These are phyloP conservation scores for Melitaea athalia DNA, from an alignment of 2,888 invertebrate species.

Conservation along the genomic window DNA sequence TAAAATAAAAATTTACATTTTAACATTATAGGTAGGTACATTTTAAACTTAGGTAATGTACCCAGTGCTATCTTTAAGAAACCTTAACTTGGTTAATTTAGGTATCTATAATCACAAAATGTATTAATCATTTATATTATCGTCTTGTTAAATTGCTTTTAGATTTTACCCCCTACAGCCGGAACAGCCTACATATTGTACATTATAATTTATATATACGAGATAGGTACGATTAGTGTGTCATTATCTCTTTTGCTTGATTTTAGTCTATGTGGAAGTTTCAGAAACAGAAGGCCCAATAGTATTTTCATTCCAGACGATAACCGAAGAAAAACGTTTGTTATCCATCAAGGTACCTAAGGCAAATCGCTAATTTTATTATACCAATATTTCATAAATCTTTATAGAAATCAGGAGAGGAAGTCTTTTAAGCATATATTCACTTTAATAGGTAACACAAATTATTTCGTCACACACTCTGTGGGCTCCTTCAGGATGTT, in stretches of 20 bases:
- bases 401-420: background rate
- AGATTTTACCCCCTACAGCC: slow-evolving; percentile 86
- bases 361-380: background rate
- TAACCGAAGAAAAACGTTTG: slow-evolving; percentile 77
- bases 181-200: too few species aligned
- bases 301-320: slow-evolving; percentile 84
- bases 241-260: background rate
- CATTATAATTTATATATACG: background rate
- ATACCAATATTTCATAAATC: background rate
- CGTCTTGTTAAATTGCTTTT: slow-evolving; percentile 27
- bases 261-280: slow-evolving; percentile 88
- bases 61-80: too few species aligned
- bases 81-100: too few species aligned
- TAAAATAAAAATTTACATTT: too few species aligned
- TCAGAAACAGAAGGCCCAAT: slow-evolving; percentile 84
- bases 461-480: slow-evolving; percentile 58
- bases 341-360: slow-evolving; percentile 85
- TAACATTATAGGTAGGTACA: too few species aligned
- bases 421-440: too few species aligned
- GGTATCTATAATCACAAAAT: too few species aligned
- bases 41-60: too few species aligned
- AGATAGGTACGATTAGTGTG: background rate
- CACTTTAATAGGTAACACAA: slow-evolving; percentile 64
- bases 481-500: slow-evolving; percentile 82
- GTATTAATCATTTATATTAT: background rate